Base-by-base conservation (phyloP, 2,888 invertebrate species). In the Xanthia icteritia region DNA sequence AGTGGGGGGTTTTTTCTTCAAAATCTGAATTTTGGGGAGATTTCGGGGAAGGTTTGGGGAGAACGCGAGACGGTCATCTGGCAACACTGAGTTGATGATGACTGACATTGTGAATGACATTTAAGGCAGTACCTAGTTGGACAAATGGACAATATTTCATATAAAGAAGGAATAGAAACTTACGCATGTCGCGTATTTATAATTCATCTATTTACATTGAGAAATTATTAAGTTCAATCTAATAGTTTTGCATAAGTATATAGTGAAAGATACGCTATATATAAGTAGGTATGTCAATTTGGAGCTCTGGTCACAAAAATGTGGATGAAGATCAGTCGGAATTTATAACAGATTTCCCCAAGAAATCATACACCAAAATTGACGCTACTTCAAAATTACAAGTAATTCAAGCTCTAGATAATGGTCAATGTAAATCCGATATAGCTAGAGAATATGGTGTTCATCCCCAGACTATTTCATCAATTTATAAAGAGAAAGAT, bases 361-460 rank as follows among this genome's bases (percentile, higher is more conserved):
- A 77, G 66, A 90, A 90, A 82, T 77, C 86, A 9, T 84, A 77
- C 31, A 81, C 74, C 5, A 91, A 89, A 83, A 90, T 91, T 63
- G 90, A 91, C 75, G 82, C 86, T 67, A 86, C 89, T 65, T 88
- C 83, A 58, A 91, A 91, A 80, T 79, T 92, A 70, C 90, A 90
- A 81, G 86, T 91, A 73, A 91, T 92, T 77, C 89, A 90, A 79
- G 91, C 92, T 63, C 76, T 92, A 73, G 92, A 92, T 73, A 91
- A 89, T 75, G 92, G 92, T 31, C 89, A 90, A 67, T 89, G 89
- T 65, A 90, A 89, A 87, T 81, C 90, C 31, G 92, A 91, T 48
- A 83, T 92, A 75, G 91, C 91, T 31, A 89, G 88, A 78, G 90
- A 90, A 77, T 91, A 90, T 85, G 90, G 91, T 61, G 88, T 92